Evolutionary conservation across 1,140 invertebrate species (phyloP).

Genomic region (Drosophila bipectinata): DNA sequence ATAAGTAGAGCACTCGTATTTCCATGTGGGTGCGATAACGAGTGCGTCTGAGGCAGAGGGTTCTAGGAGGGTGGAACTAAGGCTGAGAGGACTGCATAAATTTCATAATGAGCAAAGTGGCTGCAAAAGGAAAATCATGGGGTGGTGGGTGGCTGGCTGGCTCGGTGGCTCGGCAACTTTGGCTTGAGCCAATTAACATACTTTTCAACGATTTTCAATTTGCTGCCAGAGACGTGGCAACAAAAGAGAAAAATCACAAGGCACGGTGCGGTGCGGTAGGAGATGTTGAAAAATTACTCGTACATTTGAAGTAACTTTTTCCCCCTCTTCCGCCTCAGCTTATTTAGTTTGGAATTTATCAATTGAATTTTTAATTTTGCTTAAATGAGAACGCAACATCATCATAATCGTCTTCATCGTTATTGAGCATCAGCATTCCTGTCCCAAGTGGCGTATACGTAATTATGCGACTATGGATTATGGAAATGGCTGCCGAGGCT

Average conservation of each 20-base stretch:
- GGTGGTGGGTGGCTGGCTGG: neutral
- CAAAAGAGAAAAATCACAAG: conserved; percentile 26
- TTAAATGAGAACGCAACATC: conserved; percentile 45
- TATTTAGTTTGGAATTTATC: conserved; percentile 64
- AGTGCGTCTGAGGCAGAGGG: neutral
- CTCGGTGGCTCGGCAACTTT: conserved; percentile 18
- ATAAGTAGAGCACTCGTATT: conserved; percentile 25
- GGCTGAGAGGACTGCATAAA: conserved; percentile 5
- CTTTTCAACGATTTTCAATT: conserved; percentile 66
- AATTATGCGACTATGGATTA: conserved; percentile 69
- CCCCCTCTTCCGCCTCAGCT: conserved; percentile 6
- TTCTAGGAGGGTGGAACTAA: neutral
- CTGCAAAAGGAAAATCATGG: neutral
- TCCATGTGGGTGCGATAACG: conserved; percentile 67
- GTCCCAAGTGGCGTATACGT: conserved; percentile 70
- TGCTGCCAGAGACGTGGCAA: conserved; percentile 35
- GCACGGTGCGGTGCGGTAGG: neutral
- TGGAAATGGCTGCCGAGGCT: conserved; percentile 48
- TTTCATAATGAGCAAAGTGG: conserved; percentile 50
- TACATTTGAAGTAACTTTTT: conserved; percentile 31
- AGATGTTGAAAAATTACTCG: conserved; percentile 32
- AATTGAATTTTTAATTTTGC: conserved; percentile 75
- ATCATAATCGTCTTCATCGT: conserved; percentile 19
- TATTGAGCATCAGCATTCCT: conserved; percentile 10
- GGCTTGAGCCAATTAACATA: conserved; percentile 60